A percentile compares a stretch with the other conserved stretches of the same genome.
phyloP scores from a whole-genome alignment of 2,888 invertebrate genomes.

The Dione juno region DNA sequence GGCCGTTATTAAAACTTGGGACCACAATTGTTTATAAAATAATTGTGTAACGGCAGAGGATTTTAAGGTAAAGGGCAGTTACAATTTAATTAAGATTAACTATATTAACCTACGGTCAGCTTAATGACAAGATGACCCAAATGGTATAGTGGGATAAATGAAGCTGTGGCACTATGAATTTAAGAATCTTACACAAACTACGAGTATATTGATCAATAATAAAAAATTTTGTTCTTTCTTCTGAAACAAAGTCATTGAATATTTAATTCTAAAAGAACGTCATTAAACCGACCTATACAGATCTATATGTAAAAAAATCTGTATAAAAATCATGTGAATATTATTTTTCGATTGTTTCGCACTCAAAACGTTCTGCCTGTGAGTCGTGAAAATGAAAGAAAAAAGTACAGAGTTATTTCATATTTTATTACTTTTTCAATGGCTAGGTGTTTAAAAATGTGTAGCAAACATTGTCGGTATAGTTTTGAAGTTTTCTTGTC shows the following conservation, averaged over 20 bases:
- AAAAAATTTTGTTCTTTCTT: not conserved
- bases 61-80: slow-evolving; percentile 22
- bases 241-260: too few species aligned
- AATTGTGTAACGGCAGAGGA: not conserved
- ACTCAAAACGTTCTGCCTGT: too few species aligned
- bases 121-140: slow-evolving; percentile 33
- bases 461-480: not conserved
- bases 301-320: too few species aligned
- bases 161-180: not conserved
- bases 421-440: not conserved
- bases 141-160: slow-evolving; percentile 9
- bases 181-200: not conserved
- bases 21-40: slow-evolving; percentile 5
- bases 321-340: too few species aligned
- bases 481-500: not conserved
- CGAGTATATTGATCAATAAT: not conserved
- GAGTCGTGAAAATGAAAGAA: too few species aligned
- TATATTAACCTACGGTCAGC: slow-evolving; percentile 26
- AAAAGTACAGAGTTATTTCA: too few species aligned
- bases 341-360: too few species aligned
- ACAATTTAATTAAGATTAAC: slow-evolving; percentile 34
- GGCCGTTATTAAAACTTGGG: not conserved
- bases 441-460: not conserved
- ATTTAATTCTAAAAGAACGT: too few species aligned
- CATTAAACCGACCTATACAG: too few species aligned